A percentile compares a stretch with the other conserved stretches of the same genome.
These are phyloP conservation scores for Pantelozetes paolii DNA, from an alignment of 2,888 invertebrate genomes.

Conservation along the genomic window DNA sequence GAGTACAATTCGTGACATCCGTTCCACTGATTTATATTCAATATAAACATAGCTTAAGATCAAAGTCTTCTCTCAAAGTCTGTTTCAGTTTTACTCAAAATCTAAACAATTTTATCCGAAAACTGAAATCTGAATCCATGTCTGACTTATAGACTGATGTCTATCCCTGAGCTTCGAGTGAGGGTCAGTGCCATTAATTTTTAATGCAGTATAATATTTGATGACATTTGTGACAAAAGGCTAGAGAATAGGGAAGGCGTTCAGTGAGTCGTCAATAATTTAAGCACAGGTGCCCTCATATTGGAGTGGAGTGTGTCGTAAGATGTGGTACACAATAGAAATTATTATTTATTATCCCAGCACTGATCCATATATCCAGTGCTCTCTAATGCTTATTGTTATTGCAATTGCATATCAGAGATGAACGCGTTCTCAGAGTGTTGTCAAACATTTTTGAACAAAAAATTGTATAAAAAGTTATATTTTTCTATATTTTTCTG, in stretches of 20 bases:
- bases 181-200: constrained; percentile 21
- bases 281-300: constrained; percentile 30
- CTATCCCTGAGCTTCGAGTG: too few relatives aligned
- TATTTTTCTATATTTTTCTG: neutral
- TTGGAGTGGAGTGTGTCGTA: neutral
- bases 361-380: constrained; percentile 27
- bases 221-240: constrained; percentile 12
- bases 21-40: constrained; percentile 16
- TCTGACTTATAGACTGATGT: too few relatives aligned
- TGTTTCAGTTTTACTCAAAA: too few relatives aligned
- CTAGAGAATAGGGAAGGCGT: neutral
- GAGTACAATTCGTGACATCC: constrained; percentile 17
- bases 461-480: neutral
- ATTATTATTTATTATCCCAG: constrained; percentile 20
- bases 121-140: too few relatives aligned
- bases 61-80: too few relatives aligned
- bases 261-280: neutral
- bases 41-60: neutral
- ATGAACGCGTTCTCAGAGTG: neutral
- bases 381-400: constrained; percentile 12
- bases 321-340: constrained; percentile 1
- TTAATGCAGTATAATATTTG: neutral
- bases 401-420: constrained; percentile 18
- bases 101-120: too few relatives aligned
- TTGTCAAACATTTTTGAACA: constrained; percentile 16